Evolutionary conservation across 2,113 vertebrate genomes (phyloP).

Genomic region (Phoxinus phoxinus): DNA sequence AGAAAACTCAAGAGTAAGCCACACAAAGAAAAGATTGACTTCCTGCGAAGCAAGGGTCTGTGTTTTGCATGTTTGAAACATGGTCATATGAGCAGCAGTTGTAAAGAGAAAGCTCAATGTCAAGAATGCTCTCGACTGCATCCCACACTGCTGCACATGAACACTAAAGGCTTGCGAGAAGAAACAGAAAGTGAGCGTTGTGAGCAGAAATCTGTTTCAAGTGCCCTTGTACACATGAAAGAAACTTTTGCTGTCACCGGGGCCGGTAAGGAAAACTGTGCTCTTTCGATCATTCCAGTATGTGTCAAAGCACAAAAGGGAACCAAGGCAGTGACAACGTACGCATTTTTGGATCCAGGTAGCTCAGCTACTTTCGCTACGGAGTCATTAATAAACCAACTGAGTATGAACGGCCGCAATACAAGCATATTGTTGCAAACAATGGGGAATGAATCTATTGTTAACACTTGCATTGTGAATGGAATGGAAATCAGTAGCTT

Average conservation of each 20-base stretch:
- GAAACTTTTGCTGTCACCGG: no score
- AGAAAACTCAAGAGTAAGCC: slow-evolving; percentile 36
- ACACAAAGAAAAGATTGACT: slow-evolving; percentile 42
- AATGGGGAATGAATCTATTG: not conserved
- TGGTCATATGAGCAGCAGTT: slow-evolving; percentile 53
- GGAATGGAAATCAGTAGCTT: slow-evolving; percentile 5
- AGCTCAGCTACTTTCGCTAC: no score
- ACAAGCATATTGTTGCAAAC: not conserved
- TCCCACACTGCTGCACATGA: not conserved
- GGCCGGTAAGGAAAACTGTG: no score
- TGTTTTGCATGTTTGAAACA: slow-evolving; percentile 54
- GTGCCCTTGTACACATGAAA: no score
- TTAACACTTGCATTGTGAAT: not conserved
- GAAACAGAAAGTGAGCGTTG: no score
- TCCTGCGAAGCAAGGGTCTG: slow-evolving; percentile 44
- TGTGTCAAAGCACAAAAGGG: no score
- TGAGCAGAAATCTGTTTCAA: no score
- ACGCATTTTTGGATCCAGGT: no score
- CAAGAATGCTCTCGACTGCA: slow-evolving; percentile 40
- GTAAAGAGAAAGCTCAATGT: slow-evolving; percentile 46
- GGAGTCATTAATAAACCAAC: not conserved
- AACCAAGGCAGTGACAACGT: no score
- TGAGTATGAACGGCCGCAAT: not conserved
- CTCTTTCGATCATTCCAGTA: no score
- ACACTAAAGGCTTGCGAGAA: no score